phyloP scores from a whole-genome alignment of 2,888 invertebrate species.

The Macropis europaea region DNA sequence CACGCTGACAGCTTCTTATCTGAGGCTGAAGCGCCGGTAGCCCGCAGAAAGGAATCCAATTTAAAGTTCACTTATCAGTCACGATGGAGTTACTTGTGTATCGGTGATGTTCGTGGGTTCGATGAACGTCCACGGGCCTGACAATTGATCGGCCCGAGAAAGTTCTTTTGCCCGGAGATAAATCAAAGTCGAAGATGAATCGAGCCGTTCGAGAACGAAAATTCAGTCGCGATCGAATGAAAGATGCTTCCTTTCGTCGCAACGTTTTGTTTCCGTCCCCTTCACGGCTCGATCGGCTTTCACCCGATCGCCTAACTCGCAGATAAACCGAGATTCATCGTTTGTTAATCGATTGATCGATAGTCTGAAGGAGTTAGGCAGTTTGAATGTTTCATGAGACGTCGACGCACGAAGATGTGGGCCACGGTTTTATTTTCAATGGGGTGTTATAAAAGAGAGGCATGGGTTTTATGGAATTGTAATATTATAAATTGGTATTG shows the following conservation, averaged over 20 bases:
- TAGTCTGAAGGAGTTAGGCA: too few species aligned
- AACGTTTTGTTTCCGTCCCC: too few species aligned
- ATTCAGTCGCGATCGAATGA: neutral
- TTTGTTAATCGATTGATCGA: neutral
- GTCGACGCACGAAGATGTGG: too few species aligned
- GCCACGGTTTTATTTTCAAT: too few species aligned
- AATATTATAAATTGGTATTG: too few species aligned
- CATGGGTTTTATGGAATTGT: too few species aligned
- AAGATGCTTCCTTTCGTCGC: slow-evolving; percentile 1
- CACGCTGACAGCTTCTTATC: slow-evolving; percentile 31
- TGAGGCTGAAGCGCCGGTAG: neutral
- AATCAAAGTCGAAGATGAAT: slow-evolving; percentile 36
- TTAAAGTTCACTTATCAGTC: slow-evolving; percentile 56
- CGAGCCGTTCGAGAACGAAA: slow-evolving; percentile 3
- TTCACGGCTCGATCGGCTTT: too few species aligned
- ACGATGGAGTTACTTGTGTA: slow-evolving; percentile 44
- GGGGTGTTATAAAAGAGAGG: too few species aligned
- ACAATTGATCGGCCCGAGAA: slow-evolving; percentile 36
- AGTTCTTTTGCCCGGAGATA: slow-evolving; percentile 3
- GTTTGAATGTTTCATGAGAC: too few species aligned
- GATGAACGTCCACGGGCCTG: neutral
- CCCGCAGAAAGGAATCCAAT: slow-evolving; percentile 41
- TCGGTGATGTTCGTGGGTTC: slow-evolving; percentile 23
- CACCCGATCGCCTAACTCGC: too few species aligned
- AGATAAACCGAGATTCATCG: too few species aligned